phyloP scores from a whole-genome alignment of 2,888 invertebrate genomes.

The Drosophila pegasa region DNA sequence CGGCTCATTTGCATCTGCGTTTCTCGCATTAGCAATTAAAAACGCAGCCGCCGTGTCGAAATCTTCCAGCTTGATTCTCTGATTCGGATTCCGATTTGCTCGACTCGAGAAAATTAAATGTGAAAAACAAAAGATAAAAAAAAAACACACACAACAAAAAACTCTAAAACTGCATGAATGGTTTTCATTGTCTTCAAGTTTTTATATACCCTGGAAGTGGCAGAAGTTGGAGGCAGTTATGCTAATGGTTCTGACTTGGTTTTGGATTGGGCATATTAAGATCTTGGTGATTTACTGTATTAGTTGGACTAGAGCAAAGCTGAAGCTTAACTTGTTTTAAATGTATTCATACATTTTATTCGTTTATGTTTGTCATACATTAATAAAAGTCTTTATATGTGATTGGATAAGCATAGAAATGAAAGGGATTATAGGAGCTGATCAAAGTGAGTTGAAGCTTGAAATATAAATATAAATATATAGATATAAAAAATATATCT shows the following conservation, averaged over 20 bases:
- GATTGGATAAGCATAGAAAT: not conserved
- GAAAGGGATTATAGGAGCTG: not conserved
- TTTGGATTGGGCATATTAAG: no score
- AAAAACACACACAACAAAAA: constrained; percentile 6
- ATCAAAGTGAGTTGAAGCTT: not conserved
- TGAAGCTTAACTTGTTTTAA: not conserved
- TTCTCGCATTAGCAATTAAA: constrained; percentile 72
- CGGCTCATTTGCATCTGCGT: constrained; percentile 67
- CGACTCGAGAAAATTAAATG: constrained; percentile 35
- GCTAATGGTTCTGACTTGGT: not conserved
- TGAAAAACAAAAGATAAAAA: constrained; percentile 21
- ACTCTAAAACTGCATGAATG: constrained; percentile 40
- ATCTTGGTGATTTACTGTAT: not conserved
- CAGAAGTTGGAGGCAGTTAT: not conserved
- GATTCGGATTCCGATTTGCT: constrained; percentile 40
- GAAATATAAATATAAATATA: no score
- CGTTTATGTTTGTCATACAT: not conserved
- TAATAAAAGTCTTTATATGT: not conserved
- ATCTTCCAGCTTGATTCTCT: constrained; percentile 68
- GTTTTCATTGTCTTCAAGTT: constrained; percentile 35
- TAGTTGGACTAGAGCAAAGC: not conserved
- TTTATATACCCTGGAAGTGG: constrained; percentile 9
- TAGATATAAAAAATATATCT: no score
- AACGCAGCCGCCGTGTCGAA: constrained; percentile 67
- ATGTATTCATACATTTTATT: not conserved